Evolutionary conservation across 2,888 invertebrate genomes (phyloP), one percentile per base, ranked within the genome.

Genomic region (Nephrotoma appendiculata): DNA sequence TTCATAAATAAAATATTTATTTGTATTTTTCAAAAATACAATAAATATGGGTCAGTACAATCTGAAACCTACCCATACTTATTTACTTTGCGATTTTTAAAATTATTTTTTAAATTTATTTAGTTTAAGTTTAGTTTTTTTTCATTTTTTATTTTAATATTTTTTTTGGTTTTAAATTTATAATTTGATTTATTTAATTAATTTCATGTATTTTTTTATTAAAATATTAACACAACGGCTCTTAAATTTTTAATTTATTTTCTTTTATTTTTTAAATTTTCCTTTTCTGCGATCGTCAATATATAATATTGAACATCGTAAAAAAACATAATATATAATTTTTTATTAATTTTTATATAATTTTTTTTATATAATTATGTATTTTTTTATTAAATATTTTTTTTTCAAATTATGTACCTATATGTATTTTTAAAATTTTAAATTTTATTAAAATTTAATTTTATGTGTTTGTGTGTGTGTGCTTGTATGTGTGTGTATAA

Each of bases 181-280:
- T 31, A 71, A 71, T 71, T 57, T 57, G 57, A 71, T 71, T 71
- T 71, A 71, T 31, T 71, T 71, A 71, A 71, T 31, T 71, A 71
- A 71, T 71, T 31, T 71, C 71, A 71, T 71, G 31, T 71, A 71
- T 71, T 71, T 31, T 71, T 31, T 71, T 71, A 71, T 71, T 71
- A 71, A 71, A 71, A 71, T 84, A 84, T 84, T 84, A 84, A 84
- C 84, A 84, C 84, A 84, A 84, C 84, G 84, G 71, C 71, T 71
- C 43, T 84, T 84, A 43, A 84, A 15, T 42, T 84, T 15, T 84
- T 84, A 84, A 84, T 84, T 84, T 48, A 31, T 48, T 48, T 12
- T 48, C 11, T 48, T 48, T 48, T 12, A 48, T n/a, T 48, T 12
- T 48, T 48, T 2, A 12, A 48, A 3, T 31, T 48, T 48, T 42